Percentiles rank a stretch among this genome's conserved stretches.
phyloP scores from a whole-genome alignment of 2,888 invertebrate genomes.

The Phania funesta region DNA sequence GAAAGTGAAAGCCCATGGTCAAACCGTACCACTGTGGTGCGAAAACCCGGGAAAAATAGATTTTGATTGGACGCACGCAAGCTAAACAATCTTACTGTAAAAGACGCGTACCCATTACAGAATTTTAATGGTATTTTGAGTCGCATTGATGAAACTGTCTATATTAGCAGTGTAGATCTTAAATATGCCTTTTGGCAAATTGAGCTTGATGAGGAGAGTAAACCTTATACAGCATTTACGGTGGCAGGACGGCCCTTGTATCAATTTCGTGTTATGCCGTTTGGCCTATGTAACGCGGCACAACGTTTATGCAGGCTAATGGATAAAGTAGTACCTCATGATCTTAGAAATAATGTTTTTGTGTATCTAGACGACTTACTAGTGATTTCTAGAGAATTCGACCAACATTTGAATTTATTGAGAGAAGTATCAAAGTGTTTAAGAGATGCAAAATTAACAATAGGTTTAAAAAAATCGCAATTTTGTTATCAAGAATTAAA shows the following conservation, averaged over 20 bases:
- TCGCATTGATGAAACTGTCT: not conserved
- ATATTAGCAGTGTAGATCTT: conserved; percentile 43
- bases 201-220: conserved; percentile 10
- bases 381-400: not conserved
- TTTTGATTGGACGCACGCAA: not conserved
- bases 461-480: not conserved
- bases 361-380: not conserved
- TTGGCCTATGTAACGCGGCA: not conserved
- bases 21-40: not conserved
- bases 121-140: not conserved
- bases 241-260: conserved; percentile 33
- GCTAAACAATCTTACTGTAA: no score
- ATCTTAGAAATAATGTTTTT: not conserved
- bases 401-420: not conserved
- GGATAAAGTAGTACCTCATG: not conserved
- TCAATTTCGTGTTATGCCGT: not conserved
- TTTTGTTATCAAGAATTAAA: not conserved
- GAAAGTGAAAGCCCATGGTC: not conserved
- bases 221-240: conserved; percentile 43
- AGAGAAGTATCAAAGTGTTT: not conserved
- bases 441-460: not conserved
- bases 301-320: not conserved
- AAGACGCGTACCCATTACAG: not conserved
- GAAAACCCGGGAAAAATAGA: not conserved
- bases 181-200: conserved; percentile 50